Conservation (phyloP, 2,888 invertebrate genomes). For the Ormyrus nitidulus region DNA sequence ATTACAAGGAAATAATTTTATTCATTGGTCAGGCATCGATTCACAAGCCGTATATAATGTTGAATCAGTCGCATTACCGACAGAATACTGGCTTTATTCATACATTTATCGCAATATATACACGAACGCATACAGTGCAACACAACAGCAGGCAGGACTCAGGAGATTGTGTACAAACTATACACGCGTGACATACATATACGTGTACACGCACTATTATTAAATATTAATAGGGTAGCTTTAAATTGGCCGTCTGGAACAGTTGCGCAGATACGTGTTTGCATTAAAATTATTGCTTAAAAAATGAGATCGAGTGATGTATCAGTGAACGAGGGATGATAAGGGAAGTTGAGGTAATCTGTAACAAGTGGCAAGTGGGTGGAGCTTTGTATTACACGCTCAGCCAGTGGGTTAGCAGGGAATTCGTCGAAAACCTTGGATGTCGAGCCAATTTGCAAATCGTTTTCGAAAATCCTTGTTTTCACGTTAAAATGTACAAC, state of each 20-base stretch:
- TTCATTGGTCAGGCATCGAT: constrained; percentile 19
- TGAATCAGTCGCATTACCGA: constrained; percentile 21
- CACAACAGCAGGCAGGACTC: neutral
- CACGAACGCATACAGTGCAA: neutral
- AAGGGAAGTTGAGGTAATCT: constrained; percentile 32
- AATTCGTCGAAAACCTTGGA: constrained; percentile 11
- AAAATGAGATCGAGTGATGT: neutral
- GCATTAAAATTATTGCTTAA: neutral
- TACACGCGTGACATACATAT: constrained; percentile 41
- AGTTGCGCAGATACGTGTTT: neutral
- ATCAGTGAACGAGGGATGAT: constrained; percentile 41
- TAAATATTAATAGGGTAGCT: constrained; percentile 40
- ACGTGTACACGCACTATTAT: constrained; percentile 32
- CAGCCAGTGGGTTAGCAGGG: constrained; percentile 1
- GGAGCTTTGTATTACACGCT: constrained; percentile 50
- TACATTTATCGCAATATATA: no score
- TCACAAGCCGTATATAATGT: constrained; percentile 24
- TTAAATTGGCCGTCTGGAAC: constrained; percentile 17
- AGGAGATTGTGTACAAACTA: constrained; percentile 18
- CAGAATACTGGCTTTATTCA: no score
- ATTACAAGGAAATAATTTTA: neutral
- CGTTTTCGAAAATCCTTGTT: constrained; percentile 8
- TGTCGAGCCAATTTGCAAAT: constrained; percentile 30
- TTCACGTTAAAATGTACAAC: constrained; percentile 28
- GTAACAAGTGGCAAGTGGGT: constrained; percentile 57